phyloP scores from a whole-genome alignment of 92 coral and sea anemone genomes.

The Parazoanthus atlanticus region DNA sequence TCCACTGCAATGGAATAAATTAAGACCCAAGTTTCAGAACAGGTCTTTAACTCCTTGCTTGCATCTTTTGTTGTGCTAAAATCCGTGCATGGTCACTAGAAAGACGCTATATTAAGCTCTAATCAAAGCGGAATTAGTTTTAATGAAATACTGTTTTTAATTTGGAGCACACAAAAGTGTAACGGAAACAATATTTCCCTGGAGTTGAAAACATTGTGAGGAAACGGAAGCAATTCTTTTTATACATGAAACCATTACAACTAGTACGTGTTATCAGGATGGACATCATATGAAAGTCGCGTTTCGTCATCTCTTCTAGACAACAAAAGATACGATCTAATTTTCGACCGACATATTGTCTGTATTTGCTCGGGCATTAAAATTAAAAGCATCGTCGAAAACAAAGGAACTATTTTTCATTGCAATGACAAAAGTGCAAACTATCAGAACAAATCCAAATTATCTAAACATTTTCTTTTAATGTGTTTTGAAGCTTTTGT shows the following conservation, averaged over 20 bases:
- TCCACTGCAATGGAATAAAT: background rate
- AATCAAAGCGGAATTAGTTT: constrained; percentile 1
- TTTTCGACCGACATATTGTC: background rate
- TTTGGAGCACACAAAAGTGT: background rate
- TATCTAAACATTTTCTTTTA: background rate
- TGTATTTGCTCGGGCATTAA: background rate
- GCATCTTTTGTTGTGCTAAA: background rate
- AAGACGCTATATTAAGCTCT: background rate
- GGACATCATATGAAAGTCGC: background rate
- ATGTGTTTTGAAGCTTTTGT: background rate
- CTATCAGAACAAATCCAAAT: background rate
- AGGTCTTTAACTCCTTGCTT: no score
- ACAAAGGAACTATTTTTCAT: background rate
- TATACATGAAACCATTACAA: background rate
- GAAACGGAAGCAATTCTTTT: background rate
- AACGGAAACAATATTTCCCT: background rate
- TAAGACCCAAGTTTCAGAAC: no score
- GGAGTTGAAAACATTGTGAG: background rate
- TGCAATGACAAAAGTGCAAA: background rate
- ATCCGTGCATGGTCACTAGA: background rate
- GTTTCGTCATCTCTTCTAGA: background rate
- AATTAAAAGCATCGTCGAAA: background rate
- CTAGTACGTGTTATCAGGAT: background rate
- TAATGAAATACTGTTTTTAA: constrained; percentile 4
- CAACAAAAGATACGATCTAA: no score